Evolutionary conservation across 2,888 invertebrate species (phyloP), one percentile per base, ranked within the genome.

Genomic region (Carpatolechia fugitivella): DNA sequence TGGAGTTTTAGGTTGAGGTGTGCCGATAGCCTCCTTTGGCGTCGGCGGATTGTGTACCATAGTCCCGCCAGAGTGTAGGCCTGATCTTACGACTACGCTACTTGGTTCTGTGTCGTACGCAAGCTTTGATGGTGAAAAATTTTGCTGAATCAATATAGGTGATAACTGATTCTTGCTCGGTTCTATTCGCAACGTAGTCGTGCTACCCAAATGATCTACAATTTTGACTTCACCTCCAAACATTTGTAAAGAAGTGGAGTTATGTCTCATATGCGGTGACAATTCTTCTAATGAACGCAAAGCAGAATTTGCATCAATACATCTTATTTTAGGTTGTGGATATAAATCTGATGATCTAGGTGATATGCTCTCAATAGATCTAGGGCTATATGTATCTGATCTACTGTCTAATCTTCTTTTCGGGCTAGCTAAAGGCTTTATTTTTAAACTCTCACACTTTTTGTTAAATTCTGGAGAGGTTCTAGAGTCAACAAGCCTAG

Each of bases 21-120:
- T 83, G 38, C 75, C 73, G 52, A 82, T 65, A 11, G 70, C 68
- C 68, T 90, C 91, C 74, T 89, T 91, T 13, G 91, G 91, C 14
- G 91, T 91, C 54, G 91, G 90, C 59, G 92, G 90, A 76, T 93
- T 91, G 69, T 93, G 92, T 41, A 92, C 91, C 72, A 94, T 93
- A n/a, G 95, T 96, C 13, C 96, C 96, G 29, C 97, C 97, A 0
- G 96, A 96, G 70, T 96, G 94, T 55, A 97, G 83, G 0, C 95
- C 94, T 0, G 96, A 95, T 68, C 95, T 93, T 16, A 97, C 95
- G 59, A 97, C 95, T 60, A 95, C 92, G 55, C 93, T 93, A 58
- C 93, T 92, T 13, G 92, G 92, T 74, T 93, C 93, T 16, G 78
- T 70, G 52, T 88, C 89, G 62, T 75, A 82, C 13, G 63, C 68